Percentiles rank a stretch among this genome's conserved stretches.
Evolutionary conservation across 1,140 invertebrate species (phyloP).

Genomic region (Lucilia sericata): DNA sequence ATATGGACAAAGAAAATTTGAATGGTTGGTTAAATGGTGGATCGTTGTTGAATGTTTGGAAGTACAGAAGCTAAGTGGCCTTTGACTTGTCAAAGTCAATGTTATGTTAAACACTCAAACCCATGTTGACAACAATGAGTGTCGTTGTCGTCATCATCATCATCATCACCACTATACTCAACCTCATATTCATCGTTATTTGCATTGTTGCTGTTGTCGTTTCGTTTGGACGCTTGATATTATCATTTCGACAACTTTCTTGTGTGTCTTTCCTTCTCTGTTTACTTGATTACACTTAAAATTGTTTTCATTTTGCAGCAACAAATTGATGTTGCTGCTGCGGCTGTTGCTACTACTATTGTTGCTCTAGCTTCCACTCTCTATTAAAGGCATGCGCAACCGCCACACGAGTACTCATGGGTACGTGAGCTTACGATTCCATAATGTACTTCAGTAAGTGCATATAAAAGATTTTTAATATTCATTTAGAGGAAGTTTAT

Average conservation of each 20-base stretch:
- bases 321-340: background rate
- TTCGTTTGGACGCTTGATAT: background rate
- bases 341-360: background rate
- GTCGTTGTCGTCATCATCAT: slow-evolving; percentile 14
- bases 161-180: background rate
- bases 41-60: background rate
- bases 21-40: background rate
- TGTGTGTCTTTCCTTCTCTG: slow-evolving; percentile 1
- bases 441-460: background rate
- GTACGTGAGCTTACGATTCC: slow-evolving; percentile 8
- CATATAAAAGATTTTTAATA: background rate
- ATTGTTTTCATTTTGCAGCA: background rate
- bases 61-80: slow-evolving; percentile 22
- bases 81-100: slow-evolving; percentile 26
- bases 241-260: slow-evolving; percentile 20
- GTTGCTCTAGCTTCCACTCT: background rate
- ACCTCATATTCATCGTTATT: background rate
- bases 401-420: slow-evolving; percentile 5
- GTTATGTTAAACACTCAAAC: background rate
- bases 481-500: slow-evolving; percentile 8
- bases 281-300: slow-evolving; percentile 11
- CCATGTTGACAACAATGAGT: slow-evolving; percentile 15
- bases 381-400: background rate
- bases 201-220: slow-evolving; percentile 7
- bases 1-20: background rate